Conservation (phyloP, 2,113 vertebrate species). For the Takifugu flavidus region DNA sequence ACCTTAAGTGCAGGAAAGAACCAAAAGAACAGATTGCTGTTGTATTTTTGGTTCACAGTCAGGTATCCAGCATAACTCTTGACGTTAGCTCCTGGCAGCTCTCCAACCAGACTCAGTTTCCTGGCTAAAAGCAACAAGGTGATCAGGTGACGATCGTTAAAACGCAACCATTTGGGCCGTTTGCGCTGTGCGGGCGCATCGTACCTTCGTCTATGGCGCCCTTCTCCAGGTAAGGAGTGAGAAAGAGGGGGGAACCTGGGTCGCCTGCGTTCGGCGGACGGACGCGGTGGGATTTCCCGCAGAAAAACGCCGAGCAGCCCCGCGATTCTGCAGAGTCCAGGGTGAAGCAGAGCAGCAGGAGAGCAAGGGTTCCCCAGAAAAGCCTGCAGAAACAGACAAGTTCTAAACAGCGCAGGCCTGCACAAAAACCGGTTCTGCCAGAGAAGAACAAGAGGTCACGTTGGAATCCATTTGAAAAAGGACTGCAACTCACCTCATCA, state of each 20-base stretch:
- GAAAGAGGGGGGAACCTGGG: constrained; percentile 79
- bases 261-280: constrained; percentile 47
- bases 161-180: not conserved
- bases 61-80: constrained; percentile 81
- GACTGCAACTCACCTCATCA: too few species aligned
- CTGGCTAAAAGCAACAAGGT: constrained; percentile 63
- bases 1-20: constrained; percentile 82
- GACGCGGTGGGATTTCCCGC: constrained; percentile 51
- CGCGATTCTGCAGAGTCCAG: constrained; percentile 38
- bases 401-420: not conserved
- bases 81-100: constrained; percentile 71
- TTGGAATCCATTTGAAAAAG: too few species aligned
- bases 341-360: constrained; percentile 49
- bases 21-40: constrained; percentile 88
- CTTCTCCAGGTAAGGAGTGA: constrained; percentile 80
- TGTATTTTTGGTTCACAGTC: constrained; percentile 81
- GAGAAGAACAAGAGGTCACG: too few species aligned
- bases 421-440: too few species aligned
- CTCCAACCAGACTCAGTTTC: constrained; percentile 72
- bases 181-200: not conserved
- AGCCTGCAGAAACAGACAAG: constrained; percentile 28
- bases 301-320: constrained; percentile 72
- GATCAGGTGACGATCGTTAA: too few species aligned
- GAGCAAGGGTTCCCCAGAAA: constrained; percentile 33
- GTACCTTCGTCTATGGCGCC: constrained; percentile 76